Base-by-base conservation (phyloP, 1,140 invertebrate species). In the Trichomalopsis sarcophagae region DNA sequence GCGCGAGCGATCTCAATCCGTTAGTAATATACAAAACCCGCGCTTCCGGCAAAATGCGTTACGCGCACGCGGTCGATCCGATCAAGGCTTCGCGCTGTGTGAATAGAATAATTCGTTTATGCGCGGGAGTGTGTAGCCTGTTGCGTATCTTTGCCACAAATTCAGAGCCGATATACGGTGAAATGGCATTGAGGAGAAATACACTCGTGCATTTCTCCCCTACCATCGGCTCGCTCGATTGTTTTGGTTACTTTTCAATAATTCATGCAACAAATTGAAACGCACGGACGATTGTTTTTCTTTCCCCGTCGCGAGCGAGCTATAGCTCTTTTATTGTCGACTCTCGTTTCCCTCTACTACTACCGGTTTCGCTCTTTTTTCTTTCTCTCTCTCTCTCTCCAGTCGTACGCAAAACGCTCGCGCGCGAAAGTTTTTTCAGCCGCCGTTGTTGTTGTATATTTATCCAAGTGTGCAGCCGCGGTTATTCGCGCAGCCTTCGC, bases 51-150 rank as follows among this genome's bases (percentile, higher is more conserved):
- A 69, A 80, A 40, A 69, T 69, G 5, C 30, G 7, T 80, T 21
- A 69, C 62, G 1, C 27, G 2, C 7, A 62, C 50, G 17, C 50
- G 17, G 4, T 2, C 50, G 27, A 80, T 33, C 23, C 33, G 78
- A 80, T 27, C 27, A 27, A 80, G 78, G 78, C 33, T 80, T 27
- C 27, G 55, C 55, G 0, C 7, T n/a, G 21, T 62, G 21, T 66
- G 27, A 62, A 69, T 80, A 68, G 33, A 80, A 80, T 44, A 69
- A 80, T 69, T 80, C 27, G 62, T 69, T 69, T 80, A 44, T 13
- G 62, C 40, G 9, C 33, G 33, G 5, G 27, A 27, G 27, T 27
- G 33, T 36, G 33, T 36, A 68, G 33, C 62, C 78, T 80, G 21
- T 80, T 80, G 62, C 33, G 14, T 69, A 66, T 79, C 77, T 66